Evolutionary conservation across 2,888 invertebrate genomes (phyloP), one percentile per base, ranked within the genome.

Genomic region (Iphiclides podalirius): DNA sequence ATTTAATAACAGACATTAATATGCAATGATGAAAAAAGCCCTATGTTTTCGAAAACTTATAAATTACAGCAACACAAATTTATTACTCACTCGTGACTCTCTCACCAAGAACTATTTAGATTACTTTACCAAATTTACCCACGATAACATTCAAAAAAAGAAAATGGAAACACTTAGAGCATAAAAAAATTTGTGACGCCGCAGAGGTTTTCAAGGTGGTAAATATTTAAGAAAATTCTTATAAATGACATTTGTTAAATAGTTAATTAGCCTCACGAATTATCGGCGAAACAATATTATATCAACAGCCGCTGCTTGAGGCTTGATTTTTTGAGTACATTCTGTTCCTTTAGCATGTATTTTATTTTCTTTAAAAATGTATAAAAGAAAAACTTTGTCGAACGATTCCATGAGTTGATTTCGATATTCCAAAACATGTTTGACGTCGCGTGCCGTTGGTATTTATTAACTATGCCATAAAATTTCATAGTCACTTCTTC

Each of bases 1-100:
- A 6, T 26, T 1, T 4, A 28, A 35, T 14, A 15, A 35, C 2
- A 16, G 35, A 9, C 14, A 14, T 13, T 14, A 7, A 26, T 7
- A 26, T 8, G 7, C 8, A 35, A 14, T 14, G 44, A 50, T 45
- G 44, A 50, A 50, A 45, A 40, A 50, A 50, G 50, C 50, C 50
- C 34, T 1, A 17, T 16, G 28, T 17, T 35, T 39, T 39, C 34
- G n/a, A 44, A 44, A 39, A 39, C 13, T 14, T 28, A 36, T 17
- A 28, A 20, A 17, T 39, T 45, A 50, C 35, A 35, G 20, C 36
- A 14, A 31, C 14, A 45, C 36, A 36, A 50, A 11, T 37, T 20
- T 15, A 13, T 8, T 28, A 9, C 7, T 20, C 6, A 37, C 39
- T 31, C 17, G 33, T 47, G 34, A n/a, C n/a, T 20, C 20, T 20